Percentiles rank a stretch among this genome's conserved stretches.
phyloP scores from a whole-genome alignment of 1,140 invertebrate species.

The Ptiloglossa arizonensis region DNA sequence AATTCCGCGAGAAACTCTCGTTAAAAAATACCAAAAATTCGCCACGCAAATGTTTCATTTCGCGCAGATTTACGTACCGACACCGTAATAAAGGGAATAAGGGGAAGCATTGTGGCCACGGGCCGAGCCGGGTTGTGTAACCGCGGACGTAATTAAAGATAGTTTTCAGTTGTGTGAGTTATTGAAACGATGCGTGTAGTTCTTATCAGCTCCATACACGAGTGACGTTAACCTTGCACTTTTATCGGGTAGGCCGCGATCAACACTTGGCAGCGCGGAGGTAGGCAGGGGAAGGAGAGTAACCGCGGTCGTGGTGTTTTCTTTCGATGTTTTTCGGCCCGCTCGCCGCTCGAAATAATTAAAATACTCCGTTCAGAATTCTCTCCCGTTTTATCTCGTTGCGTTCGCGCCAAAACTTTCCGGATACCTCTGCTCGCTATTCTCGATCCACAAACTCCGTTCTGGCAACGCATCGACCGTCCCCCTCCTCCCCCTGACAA shows the following conservation, averaged over 20 bases:
- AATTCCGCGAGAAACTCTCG: no score
- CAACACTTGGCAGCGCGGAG: background rate
- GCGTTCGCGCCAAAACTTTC: no score
- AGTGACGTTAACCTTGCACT: conserved; percentile 42
- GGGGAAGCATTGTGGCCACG: background rate
- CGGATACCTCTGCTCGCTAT: no score
- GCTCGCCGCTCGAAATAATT: background rate
- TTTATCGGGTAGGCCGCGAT: conserved; percentile 27
- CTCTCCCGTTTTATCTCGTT: no score
- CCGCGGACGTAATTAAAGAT: conserved; percentile 28
- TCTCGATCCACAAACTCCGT: no score
- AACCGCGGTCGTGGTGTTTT: background rate
- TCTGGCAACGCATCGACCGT: no score
- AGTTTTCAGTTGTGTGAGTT: background rate
- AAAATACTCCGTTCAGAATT: no score
- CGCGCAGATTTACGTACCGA: no score
- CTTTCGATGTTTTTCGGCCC: background rate
- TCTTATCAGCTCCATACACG: conserved; percentile 20
- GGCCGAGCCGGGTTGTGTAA: background rate
- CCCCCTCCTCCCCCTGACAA: no score
- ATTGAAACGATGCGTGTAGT: background rate
- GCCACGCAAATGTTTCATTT: background rate
- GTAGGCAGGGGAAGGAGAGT: background rate
- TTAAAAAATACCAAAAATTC: no score
- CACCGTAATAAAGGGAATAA: background rate